Evolutionary conservation across 2,797 vertebrate genomes (phyloP).

Genomic region (Lophius americanus): DNA sequence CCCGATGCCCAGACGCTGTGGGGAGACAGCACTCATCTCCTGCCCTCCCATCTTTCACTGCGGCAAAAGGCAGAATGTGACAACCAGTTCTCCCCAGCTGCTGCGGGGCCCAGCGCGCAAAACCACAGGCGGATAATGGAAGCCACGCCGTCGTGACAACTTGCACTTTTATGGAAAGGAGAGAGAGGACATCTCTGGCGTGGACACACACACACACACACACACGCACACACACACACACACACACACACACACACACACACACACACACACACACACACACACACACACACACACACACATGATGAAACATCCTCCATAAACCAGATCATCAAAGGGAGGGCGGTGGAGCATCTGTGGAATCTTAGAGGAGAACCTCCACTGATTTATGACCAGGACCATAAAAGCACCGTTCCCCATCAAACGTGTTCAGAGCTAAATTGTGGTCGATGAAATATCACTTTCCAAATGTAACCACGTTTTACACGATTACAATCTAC

Average conservation of each 20-base stretch:
- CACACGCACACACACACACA: conserved; percentile 24
- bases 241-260: conserved; percentile 24
- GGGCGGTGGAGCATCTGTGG: conserved; percentile 58
- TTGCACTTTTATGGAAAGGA: conserved; percentile 75
- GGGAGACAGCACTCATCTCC: conserved; percentile 43
- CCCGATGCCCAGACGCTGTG: conserved; percentile 60
- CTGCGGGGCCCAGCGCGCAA: conserved; percentile 42
- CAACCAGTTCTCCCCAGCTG: conserved; percentile 61
- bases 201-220: conserved; percentile 29
- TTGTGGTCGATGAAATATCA: conserved; percentile 38
- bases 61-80: conserved; percentile 47
- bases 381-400: conserved; percentile 58
- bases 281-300: conserved; percentile 11
- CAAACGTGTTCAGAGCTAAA: conserved; percentile 34
- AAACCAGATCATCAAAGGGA: conserved; percentile 72
- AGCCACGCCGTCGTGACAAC: conserved; percentile 73
- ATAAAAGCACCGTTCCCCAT: conserved; percentile 53
- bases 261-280: conserved; percentile 24
- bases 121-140: conserved; percentile 71
- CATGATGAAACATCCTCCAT: conserved; percentile 64
- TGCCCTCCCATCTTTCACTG: conserved; percentile 51
- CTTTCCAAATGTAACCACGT: conserved; percentile 63
- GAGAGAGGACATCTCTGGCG: conserved; percentile 61
- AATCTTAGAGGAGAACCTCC: conserved; percentile 52
- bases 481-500: conserved; percentile 39